phyloP scores from a whole-genome alignment of 2,888 invertebrate genomes.

The Limenitis camilla region DNA sequence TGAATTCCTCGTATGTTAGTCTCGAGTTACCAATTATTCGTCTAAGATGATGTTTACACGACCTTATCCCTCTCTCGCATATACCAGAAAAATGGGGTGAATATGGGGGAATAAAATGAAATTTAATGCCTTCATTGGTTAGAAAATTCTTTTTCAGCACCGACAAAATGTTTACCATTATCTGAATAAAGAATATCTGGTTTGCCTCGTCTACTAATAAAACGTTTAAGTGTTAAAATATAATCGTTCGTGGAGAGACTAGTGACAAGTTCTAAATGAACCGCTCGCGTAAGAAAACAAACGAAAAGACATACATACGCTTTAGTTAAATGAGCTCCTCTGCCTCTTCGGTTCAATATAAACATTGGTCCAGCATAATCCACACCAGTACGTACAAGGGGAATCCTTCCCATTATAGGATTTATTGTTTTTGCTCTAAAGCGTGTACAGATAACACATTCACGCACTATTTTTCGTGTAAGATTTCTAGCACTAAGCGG shows the following conservation, averaged over 20 bases:
- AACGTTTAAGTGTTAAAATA: background rate
- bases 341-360: too few relatives aligned
- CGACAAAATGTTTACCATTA: slow-evolving; percentile 26
- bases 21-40: slow-evolving; percentile 2
- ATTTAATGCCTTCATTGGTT: slow-evolving; percentile 24
- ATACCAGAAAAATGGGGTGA: slow-evolving; percentile 29
- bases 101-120: slow-evolving; percentile 26
- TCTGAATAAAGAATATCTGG: too few relatives aligned
- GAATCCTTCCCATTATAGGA: background rate
- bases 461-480: too few relatives aligned
- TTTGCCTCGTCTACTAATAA: background rate
- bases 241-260: background rate
- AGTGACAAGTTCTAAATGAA: background rate
- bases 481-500: too few relatives aligned
- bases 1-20: too few relatives aligned
- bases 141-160: slow-evolving; percentile 24
- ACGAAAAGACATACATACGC: background rate
- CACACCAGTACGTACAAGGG: background rate
- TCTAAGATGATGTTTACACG: slow-evolving; percentile 20
- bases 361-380: too few relatives aligned
- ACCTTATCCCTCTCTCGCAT: slow-evolving; percentile 24
- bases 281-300: background rate
- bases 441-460: background rate
- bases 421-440: background rate
- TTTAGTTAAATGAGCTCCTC: background rate